Evolutionary conservation across 2,113 vertebrate genomes (phyloP), one percentile per base, ranked within the genome.

Genomic region (Cyanocitta stelleri): DNA sequence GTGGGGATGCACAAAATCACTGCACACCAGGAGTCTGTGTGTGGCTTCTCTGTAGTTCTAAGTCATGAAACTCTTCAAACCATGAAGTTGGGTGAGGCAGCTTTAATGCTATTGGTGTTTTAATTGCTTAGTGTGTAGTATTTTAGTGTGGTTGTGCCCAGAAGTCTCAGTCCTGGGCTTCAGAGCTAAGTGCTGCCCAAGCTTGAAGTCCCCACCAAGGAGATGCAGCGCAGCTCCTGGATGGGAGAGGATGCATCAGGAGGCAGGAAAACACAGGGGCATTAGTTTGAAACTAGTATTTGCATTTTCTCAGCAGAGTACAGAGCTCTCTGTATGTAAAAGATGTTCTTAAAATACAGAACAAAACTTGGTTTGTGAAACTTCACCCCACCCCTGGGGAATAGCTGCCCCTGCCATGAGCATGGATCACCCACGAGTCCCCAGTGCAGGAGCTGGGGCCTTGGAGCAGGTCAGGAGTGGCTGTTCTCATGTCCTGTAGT

Each of bases 271-370:
- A 12, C 2, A 2, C 46, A 19, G 52, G 39, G 35, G 6, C 46
- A n/a, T 18, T 54, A 4, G 23, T 75, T 41, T 77, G 89, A 94
- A 93, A 93, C 78, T 4, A 10, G 9, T 10, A 69, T 93, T 95
- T 96, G 78, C 89, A 80, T 94, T 85, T 94, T 77, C 89, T 93
- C 63, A 77, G 78, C 51, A 54, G 73, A 87, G 35, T 52, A 54
- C 81, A 87, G 87, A 85, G 73, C 66, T 83, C 74, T 23, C 27
- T 52, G 22, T 49, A 58, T 4, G 4, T 91, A 79, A 61, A 82
- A 87, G 85, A 56, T 90, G 92, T 69, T 85, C 82, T 94, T 89
- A 61, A 96, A 90, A 91, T 66, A 62, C 67, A 93, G 81, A 91
- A 68, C 66, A 64, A 37, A 94, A 79, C 58, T 44, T 3, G 2